Evolutionary conservation across 2,797 vertebrate species (phyloP).

Genomic region (Neosalanx taihuensis): DNA sequence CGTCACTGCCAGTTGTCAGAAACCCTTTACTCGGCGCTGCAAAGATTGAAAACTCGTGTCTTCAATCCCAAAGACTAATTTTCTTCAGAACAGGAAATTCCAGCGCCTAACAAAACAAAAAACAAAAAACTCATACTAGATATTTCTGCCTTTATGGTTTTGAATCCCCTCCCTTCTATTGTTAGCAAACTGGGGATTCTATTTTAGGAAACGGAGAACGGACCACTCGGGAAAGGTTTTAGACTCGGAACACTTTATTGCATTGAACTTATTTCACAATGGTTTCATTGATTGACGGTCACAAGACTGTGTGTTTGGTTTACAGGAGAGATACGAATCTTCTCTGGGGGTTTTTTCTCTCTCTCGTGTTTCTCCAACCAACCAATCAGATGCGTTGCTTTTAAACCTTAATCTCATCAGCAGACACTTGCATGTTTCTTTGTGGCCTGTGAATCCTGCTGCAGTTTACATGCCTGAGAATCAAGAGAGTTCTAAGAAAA

Average conservation of each 20-base stretch:
- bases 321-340: not conserved
- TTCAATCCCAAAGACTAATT: slow-evolving; percentile 32
- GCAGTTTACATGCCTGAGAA: not conserved
- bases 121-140: not conserved
- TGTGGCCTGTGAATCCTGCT: not conserved
- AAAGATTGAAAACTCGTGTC: slow-evolving; percentile 53
- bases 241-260: slow-evolving; percentile 7
- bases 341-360: not conserved
- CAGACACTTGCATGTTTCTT: not conserved
- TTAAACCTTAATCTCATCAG: not conserved
- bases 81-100: slow-evolving; percentile 25
- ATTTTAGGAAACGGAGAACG: not conserved
- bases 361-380: not conserved
- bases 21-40: slow-evolving; percentile 17
- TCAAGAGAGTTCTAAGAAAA: not conserved
- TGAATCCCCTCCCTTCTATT: not conserved
- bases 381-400: not conserved
- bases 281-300: slow-evolving; percentile 11
- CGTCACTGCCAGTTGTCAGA: slow-evolving; percentile 28
- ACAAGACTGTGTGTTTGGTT: not conserved
- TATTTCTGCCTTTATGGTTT: not conserved
- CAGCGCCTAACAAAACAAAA: not conserved
- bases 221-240: not conserved
- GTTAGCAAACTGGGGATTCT: not conserved
- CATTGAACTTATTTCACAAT: slow-evolving; percentile 16